A percentile compares a stretch with the other conserved stretches of the same genome.
Evolutionary conservation across 53 echinoderm and acorn worm species (phyloP).

Genomic region (Pentamera pediparva): DNA sequence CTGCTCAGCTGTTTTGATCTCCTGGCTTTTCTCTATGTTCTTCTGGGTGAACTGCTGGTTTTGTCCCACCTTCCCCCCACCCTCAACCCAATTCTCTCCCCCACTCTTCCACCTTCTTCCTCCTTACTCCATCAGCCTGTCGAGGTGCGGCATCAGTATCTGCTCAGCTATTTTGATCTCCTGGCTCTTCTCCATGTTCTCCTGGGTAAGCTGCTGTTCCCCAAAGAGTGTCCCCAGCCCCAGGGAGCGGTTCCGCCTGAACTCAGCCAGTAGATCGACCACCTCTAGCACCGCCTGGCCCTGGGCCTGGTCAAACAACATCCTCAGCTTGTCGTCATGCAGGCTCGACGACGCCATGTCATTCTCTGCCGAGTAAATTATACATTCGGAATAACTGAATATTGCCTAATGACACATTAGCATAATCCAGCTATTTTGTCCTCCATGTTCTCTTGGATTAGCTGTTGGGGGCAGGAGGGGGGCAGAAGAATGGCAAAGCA

Average conservation of each 20-base stretch:
- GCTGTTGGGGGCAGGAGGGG: no score
- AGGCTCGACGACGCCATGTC: not conserved
- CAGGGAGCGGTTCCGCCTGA: slow-evolving; percentile 69
- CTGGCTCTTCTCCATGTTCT: slow-evolving; percentile 58
- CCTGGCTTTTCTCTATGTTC: slow-evolving; percentile 60
- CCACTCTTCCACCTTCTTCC: no score
- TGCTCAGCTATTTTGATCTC: slow-evolving; percentile 81
- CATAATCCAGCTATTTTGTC: no score
- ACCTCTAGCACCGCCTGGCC: slow-evolving; percentile 58
- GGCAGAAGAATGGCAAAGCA: no score
- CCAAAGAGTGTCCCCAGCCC: slow-evolving; percentile 93
- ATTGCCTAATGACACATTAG: no score
- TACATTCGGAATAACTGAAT: no score
- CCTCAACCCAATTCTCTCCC: not conserved
- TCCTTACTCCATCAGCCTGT: slow-evolving; percentile 74
- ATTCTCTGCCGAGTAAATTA: not conserved
- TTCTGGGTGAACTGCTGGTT: slow-evolving; percentile 58
- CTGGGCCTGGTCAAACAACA: slow-evolving; percentile 58
- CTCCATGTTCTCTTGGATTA: no score
- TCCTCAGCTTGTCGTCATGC: slow-evolving; percentile 67
- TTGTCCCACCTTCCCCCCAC: not conserved
- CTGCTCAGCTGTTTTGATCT: slow-evolving; percentile 74
- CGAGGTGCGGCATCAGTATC: slow-evolving; percentile 76
- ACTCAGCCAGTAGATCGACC: slow-evolving; percentile 81
- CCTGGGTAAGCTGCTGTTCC: slow-evolving; percentile 68